Evolutionary conservation across 2,113 vertebrate genomes (phyloP).

Genomic region (Mormyrus lacerda): DNA sequence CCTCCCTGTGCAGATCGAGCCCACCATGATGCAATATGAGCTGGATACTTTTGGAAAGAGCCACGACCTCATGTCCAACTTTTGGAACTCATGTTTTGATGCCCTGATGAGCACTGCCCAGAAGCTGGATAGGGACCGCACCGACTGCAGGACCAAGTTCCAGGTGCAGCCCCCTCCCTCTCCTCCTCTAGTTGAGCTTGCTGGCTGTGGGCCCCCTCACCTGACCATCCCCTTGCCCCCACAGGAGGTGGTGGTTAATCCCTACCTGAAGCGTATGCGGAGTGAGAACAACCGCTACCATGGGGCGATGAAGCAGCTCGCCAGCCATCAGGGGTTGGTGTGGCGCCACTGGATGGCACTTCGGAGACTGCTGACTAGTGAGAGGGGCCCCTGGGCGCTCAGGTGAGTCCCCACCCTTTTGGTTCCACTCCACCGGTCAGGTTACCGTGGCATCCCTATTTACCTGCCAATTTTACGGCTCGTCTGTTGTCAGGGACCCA

Average conservation of each 20-base stretch:
- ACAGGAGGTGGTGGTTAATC: constrained; percentile 79
- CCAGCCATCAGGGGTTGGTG: constrained; percentile 70
- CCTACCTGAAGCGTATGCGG: constrained; percentile 59
- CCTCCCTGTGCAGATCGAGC: constrained; percentile 67
- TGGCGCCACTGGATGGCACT: constrained; percentile 79
- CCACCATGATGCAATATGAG: constrained; percentile 85
- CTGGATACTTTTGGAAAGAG: constrained; percentile 85
- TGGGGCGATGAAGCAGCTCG: constrained; percentile 68
- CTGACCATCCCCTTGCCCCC: constrained; percentile 6
- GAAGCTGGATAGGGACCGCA: constrained; percentile 66
- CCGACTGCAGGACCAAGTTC: constrained; percentile 68
- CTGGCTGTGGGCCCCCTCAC: background rate
- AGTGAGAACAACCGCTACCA: constrained; percentile 69
- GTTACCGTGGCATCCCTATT: background rate
- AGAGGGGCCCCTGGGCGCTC: constrained; percentile 81
- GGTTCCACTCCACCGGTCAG: background rate
- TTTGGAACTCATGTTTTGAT: constrained; percentile 96
- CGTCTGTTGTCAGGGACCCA: constrained; percentile 54
- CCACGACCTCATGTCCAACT: constrained; percentile 92
- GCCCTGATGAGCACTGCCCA: constrained; percentile 83
- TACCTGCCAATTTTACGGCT: background rate
- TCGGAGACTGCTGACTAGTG: constrained; percentile 72
- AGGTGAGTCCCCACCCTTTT: constrained; percentile 49
- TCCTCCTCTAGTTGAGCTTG: background rate
- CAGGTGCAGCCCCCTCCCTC: constrained; percentile 60